phyloP scores from a whole-genome alignment of 2,797 vertebrate species.

The Sebastiscus tertius region DNA sequence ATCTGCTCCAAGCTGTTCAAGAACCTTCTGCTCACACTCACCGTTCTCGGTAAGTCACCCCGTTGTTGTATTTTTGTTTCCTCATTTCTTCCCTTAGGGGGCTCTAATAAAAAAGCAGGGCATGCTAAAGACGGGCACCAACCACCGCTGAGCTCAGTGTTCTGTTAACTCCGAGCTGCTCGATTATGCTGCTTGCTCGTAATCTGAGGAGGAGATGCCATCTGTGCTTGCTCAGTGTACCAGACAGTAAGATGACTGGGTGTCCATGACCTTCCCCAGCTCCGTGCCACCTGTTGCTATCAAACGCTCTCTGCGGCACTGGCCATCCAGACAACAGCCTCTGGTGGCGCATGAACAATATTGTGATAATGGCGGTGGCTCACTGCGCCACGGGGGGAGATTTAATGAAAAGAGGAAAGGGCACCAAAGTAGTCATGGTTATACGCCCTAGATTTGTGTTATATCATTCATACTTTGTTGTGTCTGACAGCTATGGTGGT shows the following conservation, averaged over 20 bases:
- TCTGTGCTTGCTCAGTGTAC: slow-evolving; percentile 57
- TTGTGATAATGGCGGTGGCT: slow-evolving; percentile 14
- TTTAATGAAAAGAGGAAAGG: slow-evolving; percentile 46
- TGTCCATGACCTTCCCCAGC: slow-evolving; percentile 62
- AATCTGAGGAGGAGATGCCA: slow-evolving; percentile 57
- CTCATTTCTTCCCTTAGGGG: not conserved
- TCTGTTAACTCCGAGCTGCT: slow-evolving; percentile 33
- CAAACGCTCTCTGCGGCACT: slow-evolving; percentile 31
- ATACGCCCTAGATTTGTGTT: slow-evolving; percentile 1
- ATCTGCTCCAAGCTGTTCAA: slow-evolving; percentile 90
- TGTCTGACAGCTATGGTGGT: not conserved
- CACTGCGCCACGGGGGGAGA: not conserved
- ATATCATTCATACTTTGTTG: not conserved
- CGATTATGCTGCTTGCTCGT: slow-evolving; percentile 15
- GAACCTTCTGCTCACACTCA: slow-evolving; percentile 96
- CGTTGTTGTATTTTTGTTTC: not conserved
- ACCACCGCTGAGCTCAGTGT: slow-evolving; percentile 18
- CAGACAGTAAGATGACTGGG: slow-evolving; percentile 60
- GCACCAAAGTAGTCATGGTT: not conserved
- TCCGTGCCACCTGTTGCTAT: slow-evolving; percentile 65
- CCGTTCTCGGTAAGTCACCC: slow-evolving; percentile 86
- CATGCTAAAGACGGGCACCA: not conserved
- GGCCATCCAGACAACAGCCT: slow-evolving; percentile 47
- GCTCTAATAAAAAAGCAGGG: not conserved
- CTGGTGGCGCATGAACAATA: slow-evolving; percentile 38